These are phyloP conservation scores for Lagopus muta DNA, from an alignment of 2,113 vertebrate genomes.

Conservation along the genomic window DNA sequence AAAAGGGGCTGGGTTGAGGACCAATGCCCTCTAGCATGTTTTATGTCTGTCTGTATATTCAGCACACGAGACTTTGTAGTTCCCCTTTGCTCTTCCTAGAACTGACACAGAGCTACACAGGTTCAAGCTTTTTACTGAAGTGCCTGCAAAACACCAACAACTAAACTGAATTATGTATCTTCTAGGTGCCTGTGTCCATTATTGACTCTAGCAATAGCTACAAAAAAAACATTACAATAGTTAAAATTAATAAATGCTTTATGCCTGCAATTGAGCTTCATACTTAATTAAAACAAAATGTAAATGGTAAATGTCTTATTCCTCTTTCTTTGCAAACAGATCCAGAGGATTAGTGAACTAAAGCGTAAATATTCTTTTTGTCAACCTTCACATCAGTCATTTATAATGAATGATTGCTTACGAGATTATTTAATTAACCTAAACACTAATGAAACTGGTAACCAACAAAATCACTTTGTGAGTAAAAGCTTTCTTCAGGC, in stretches of 20 bases:
- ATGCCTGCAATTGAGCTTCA: not conserved
- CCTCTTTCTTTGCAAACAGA: not conserved
- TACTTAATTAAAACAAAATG: not conserved
- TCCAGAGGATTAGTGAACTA: not conserved
- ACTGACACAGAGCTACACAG: accelerated
- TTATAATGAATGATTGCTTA: not conserved
- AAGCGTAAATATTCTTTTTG: not conserved
- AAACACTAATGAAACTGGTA: not conserved
- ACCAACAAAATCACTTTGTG: not conserved
- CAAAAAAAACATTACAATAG: not conserved
- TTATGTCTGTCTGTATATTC: not conserved
- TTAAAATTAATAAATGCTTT: not conserved
- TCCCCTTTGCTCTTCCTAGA: not conserved
- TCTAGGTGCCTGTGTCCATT: not conserved
- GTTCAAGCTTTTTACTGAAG: not conserved
- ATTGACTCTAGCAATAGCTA: not conserved
- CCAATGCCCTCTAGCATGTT: accelerated
- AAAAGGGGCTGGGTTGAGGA: not conserved
- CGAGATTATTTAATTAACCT: not conserved
- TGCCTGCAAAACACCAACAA: not conserved
- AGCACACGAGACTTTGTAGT: not conserved
- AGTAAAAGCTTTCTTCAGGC: not conserved
- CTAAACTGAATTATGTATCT: not conserved
- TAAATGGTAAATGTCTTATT: not conserved
- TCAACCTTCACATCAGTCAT: not conserved